Base-by-base conservation (phyloP, 1,140 invertebrate genomes). In the Drosophila seguyi region DNA sequence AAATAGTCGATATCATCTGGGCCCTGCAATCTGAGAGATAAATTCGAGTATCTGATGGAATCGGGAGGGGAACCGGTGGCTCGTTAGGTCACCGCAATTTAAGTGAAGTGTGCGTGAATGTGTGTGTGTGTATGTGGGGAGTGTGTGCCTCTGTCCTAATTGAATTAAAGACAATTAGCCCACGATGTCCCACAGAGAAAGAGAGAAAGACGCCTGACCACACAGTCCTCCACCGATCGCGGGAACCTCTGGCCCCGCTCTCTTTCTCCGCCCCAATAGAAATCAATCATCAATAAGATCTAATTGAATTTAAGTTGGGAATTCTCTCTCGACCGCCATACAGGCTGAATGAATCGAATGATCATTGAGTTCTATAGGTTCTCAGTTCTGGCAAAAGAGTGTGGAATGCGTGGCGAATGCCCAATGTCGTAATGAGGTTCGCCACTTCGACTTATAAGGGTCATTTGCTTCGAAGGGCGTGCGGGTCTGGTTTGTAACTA, bases 241-340 rank as follows among this genome's bases (percentile, higher is more conserved):
- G 34, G 27, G 34, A 57, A 58, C 68, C 68, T 72, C 57, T 74
- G 68, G 38, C 56, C 67, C 57, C 57, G 20, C 56, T 39, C n/a
- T 44, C 25, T 5, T 14, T 14, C 6, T 14, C 16, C 20, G 22
- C 20, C 42, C 13, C 38, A 73, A 20, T 36, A 50, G 73, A 82
- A 87, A 87, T 87, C 83, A 87, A 87, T 87, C 83, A 87, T 87
- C 83, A 87, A 87, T 87, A 87, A 87, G 83, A 76, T 77, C 76
- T 87, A 87, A 87, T 87, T 87, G 83, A 87, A 87, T 88, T 87
- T 87, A 58, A 52, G 74, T 59, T 38, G 22, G 31, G 44, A 67
- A 50, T 11, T 75, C 45, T 61, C 41, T 47, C 39, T 31, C 18
- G 41, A 74, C 69, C 69, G 22, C 29, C 69, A 74, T 74, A 34